A percentile compares a stretch with the other conserved stretches of the same genome.
Evolutionary conservation across 2,888 invertebrate genomes (phyloP).

Genomic region (Hecatera dysodea): DNA sequence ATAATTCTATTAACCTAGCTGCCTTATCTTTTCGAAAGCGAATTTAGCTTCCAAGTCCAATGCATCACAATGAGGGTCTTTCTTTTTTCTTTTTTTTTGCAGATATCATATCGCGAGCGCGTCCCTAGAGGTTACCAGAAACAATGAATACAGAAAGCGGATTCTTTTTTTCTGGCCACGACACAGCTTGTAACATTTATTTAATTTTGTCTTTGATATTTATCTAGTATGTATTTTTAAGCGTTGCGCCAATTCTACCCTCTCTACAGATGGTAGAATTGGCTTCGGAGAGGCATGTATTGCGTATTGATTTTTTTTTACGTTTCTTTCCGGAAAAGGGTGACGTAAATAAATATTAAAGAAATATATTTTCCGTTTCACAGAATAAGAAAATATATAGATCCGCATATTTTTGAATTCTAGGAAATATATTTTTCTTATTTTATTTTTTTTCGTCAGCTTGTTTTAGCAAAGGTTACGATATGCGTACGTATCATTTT

Average conservation of each 20-base stretch:
- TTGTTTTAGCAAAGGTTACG: not conserved
- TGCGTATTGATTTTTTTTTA: constrained; percentile 36
- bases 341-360: constrained; percentile 13
- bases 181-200: constrained; percentile 51
- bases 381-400: not conserved
- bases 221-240: constrained; percentile 59
- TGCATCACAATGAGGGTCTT: constrained; percentile 76
- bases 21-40: constrained; percentile 51
- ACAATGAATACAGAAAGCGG: constrained; percentile 76
- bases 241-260: too few species aligned
- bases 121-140: constrained; percentile 67
- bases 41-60: constrained; percentile 60
- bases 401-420: not conserved
- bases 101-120: constrained; percentile 70
- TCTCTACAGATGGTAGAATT: constrained; percentile 42
- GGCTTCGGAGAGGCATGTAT: constrained; percentile 36
- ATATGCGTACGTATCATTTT: too few species aligned
- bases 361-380: constrained; percentile 13
- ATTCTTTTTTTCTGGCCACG: constrained; percentile 57
- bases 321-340: constrained; percentile 20
- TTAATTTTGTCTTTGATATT: constrained; percentile 65
- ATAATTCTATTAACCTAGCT: constrained; percentile 60
- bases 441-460: not conserved
- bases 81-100: constrained; percentile 64
- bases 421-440: not conserved